These are phyloP conservation scores for Melanerpes formicivorus DNA, from an alignment of 2,113 vertebrate genomes.

Conservation along the genomic window DNA sequence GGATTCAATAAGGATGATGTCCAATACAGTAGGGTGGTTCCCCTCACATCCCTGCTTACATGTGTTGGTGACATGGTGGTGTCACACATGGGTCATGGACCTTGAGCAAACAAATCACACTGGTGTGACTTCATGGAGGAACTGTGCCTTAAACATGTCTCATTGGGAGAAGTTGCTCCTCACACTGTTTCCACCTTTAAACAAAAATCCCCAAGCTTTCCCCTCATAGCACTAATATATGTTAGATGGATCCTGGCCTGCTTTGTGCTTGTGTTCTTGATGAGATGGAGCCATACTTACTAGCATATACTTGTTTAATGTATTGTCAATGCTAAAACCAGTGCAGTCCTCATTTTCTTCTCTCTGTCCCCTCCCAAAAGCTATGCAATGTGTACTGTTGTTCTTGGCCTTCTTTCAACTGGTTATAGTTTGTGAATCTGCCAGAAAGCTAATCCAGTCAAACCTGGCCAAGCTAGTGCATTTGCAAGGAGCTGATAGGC, in stretches of 20 bases:
- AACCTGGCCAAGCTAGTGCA: neutral
- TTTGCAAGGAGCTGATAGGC: neutral
- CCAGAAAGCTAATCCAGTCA: neutral
- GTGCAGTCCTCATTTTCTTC: neutral
- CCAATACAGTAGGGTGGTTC: neutral
- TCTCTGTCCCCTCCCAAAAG: neutral
- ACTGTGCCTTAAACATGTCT: neutral
- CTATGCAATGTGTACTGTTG: fast-evolving
- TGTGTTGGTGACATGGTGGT: fast-evolving
- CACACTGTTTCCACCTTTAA: neutral
- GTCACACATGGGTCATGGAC: neutral
- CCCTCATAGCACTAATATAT: neutral
- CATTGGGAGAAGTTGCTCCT: neutral
- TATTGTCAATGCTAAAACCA: neutral
- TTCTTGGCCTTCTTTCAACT: neutral
- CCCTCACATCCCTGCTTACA: fast-evolving
- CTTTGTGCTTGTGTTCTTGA: neutral
- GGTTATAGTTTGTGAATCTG: neutral
- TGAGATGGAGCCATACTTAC: neutral
- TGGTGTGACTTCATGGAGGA: neutral
- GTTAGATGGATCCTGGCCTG: neutral
- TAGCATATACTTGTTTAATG: neutral
- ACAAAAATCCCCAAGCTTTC: neutral
- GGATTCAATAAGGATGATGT: neutral
- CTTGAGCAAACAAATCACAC: neutral